Percentiles rank a stretch among this genome's conserved stretches.
phyloP scores from a whole-genome alignment of 2,113 vertebrate species.

The Acanthochromis polyacanthus region DNA sequence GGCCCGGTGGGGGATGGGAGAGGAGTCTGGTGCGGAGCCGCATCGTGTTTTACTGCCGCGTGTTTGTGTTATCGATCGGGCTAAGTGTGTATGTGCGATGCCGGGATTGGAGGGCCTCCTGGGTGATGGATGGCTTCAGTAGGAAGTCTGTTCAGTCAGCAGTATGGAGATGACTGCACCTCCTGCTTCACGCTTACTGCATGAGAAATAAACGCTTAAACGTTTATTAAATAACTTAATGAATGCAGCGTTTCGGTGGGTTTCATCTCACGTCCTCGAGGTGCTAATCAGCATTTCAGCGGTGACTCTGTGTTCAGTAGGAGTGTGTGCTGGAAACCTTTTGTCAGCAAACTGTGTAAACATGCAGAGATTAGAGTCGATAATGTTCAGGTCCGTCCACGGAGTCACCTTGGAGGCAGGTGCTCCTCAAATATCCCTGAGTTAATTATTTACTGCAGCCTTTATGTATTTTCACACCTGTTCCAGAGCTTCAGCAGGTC shows the following conservation, averaged over 20 bases:
- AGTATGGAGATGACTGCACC: background rate
- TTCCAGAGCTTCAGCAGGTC: background rate
- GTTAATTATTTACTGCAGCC: background rate
- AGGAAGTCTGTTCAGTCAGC: slow-evolving; percentile 58
- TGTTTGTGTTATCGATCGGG: slow-evolving; percentile 57
- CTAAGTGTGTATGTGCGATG: background rate
- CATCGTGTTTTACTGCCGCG: slow-evolving; percentile 53
- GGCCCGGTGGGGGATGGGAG: background rate
- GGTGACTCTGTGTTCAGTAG: slow-evolving; percentile 6
- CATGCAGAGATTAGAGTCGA: slow-evolving; percentile 35
- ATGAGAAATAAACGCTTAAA: background rate
- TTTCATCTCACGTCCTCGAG: background rate
- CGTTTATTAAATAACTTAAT: slow-evolving; percentile 11
- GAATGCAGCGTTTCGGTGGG: slow-evolving; percentile 8
- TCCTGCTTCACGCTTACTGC: background rate
- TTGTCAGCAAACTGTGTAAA: slow-evolving; percentile 41
- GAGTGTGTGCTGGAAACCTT: slow-evolving; percentile 6
- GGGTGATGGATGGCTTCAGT: slow-evolving; percentile 31
- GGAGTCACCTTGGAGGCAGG: slow-evolving; percentile 52
- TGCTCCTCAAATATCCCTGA: background rate
- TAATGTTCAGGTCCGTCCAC: background rate
- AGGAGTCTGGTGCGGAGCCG: slow-evolving; percentile 46
- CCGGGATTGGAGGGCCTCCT: background rate
- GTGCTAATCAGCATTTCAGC: slow-evolving; percentile 4
- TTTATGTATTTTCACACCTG: slow-evolving; percentile 5